Base-by-base conservation (phyloP, 2,797 vertebrate genomes). In the Orientallactaga sibirica region DNA sequence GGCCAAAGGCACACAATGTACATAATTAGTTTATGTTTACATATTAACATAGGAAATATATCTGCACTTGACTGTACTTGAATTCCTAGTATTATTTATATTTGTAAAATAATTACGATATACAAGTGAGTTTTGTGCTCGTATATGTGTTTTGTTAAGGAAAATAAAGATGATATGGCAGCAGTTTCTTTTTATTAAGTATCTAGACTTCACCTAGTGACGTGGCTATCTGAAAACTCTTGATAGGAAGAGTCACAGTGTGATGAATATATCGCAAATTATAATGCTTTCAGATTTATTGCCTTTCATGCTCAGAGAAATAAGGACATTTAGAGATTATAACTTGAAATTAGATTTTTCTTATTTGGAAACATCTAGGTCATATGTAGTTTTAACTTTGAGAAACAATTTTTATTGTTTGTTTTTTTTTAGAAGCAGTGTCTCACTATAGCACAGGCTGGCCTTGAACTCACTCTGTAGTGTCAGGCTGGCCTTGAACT, bases 61-160 rank as follows among this genome's bases (percentile, higher is more conserved):
- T 98, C 97, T 98, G 96, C 98, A 98, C 97, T 98, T 98, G 97
- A 98, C 98, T 98, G 98, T 98, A 98, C 98, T 98, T 98, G 98
- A 98, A 98, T 98, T 98, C 96, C 95, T 97, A 98, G 94, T 95
- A 96, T 97, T 98, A 98, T 98, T 98, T 98, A 98, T 98, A 98
- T 95, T 95, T 98, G 98, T 98, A 98, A 96, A 97, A 97, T 98
- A 98, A 98, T 97, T 94, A 98, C 98, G 97, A 89, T 90, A 92
- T 91, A 83, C 79, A 96, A 97, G 96, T 98, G 96, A 97, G 97
- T 98, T 98, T 97, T 98, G 96, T 98, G 98, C 97, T 98, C 97
- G 97, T 96, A 97, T 96, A 68, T 98, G 96, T 98, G 94, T 98
- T 98, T 98, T 98, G 97, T 98, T 98, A 98, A 98, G 97, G 95